These are phyloP conservation scores for Chymomyza caudatula DNA, from an alignment of 2,888 invertebrate species.

Conservation along the genomic window DNA sequence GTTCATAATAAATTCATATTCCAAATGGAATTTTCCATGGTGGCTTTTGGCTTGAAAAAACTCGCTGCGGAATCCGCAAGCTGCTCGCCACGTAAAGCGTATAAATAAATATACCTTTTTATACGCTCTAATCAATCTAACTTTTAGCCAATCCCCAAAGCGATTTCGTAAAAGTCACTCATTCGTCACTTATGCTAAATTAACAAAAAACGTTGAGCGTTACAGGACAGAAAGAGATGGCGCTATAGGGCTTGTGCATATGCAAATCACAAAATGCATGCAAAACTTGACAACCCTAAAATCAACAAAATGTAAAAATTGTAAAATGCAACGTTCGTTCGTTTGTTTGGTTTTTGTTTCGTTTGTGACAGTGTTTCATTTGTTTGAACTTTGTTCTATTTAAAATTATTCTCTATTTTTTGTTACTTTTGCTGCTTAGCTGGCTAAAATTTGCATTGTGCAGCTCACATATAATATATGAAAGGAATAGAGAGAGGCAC, in stretches of 20 bases:
- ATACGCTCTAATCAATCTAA: conserved; percentile 68
- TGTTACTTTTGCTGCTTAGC: conserved; percentile 49
- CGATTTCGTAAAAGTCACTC: conserved; percentile 62
- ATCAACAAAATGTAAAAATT: conserved; percentile 55
- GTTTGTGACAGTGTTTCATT: conserved; percentile 36
- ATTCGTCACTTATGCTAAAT: conserved; percentile 70
- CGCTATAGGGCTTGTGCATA: not conserved
- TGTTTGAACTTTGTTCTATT: conserved; percentile 56
- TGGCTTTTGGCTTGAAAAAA: too few relatives aligned
- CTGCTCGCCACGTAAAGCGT: not conserved
- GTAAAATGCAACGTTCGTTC: not conserved
- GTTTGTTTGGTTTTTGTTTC: not conserved
- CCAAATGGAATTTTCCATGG: too few relatives aligned
- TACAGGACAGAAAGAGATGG: not conserved
- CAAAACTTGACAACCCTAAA: conserved; percentile 35
- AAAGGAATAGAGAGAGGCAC: not conserved
- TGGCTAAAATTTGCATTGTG: conserved; percentile 60
- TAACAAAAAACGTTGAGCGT: conserved; percentile 45
- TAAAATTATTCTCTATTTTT: conserved; percentile 24
- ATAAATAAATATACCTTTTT: conserved; percentile 1
- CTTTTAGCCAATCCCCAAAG: conserved; percentile 49
- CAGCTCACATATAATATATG: not conserved
- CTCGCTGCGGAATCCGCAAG: too few relatives aligned
- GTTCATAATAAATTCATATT: too few relatives aligned
- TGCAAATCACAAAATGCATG: not conserved